Percentiles rank a stretch among this genome's conserved stretches.
Conservation (phyloP, 2,797 vertebrate genomes). For the Myotis planiceps region DNA sequence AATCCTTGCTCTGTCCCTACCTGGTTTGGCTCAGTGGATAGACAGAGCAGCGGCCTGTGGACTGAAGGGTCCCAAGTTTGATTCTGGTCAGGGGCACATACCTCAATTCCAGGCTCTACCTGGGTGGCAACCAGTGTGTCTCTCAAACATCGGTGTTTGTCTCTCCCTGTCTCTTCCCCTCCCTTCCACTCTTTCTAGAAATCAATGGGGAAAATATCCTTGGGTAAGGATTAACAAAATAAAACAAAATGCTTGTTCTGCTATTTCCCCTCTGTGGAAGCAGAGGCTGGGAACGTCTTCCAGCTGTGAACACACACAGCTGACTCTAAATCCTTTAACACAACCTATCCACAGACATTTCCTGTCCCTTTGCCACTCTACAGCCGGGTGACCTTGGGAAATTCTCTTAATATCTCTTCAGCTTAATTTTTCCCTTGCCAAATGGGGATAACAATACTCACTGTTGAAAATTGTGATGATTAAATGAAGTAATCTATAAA, state of each 20-base stretch:
- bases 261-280: background rate
- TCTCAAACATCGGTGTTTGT: no score
- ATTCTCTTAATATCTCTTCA: background rate
- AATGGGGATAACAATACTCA: background rate
- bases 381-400: background rate
- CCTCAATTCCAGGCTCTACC: no score
- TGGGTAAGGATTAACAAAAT: no score
- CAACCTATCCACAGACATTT: background rate
- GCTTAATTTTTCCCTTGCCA: background rate
- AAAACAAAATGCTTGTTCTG: background rate
- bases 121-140: no score
- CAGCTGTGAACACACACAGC: background rate
- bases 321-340: background rate
- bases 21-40: no score
- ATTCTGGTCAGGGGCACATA: no score
- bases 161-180: no score
- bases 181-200: no score
- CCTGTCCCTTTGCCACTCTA: background rate
- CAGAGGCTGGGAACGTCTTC: background rate
- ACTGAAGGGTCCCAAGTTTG: no score
- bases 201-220: no score
- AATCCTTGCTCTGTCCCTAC: background rate
- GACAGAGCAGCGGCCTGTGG: no score
- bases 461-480: background rate
- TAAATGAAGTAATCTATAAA: constrained; percentile 18